Percentiles rank a stretch among this genome's conserved stretches.
These are phyloP conservation scores for Drosophila parthenogenetica DNA, from an alignment of 2,888 invertebrate species.

Conservation along the genomic window DNA sequence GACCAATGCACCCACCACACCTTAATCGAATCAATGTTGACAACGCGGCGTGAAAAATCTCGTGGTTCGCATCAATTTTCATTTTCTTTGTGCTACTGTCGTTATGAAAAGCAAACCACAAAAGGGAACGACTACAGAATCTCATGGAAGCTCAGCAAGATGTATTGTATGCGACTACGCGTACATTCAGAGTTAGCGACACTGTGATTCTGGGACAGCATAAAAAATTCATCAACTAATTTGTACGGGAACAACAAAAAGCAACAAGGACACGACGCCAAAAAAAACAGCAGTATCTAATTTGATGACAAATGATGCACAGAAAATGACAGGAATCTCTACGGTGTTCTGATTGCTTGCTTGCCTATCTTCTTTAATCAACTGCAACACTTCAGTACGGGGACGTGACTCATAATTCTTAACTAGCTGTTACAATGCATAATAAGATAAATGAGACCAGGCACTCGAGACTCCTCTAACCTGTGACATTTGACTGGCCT, in stretches of 20 bases:
- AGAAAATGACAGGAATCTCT: conserved; percentile 8
- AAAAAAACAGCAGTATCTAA: too few species aligned
- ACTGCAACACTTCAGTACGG: conserved; percentile 15
- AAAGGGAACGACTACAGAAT: conserved; percentile 43
- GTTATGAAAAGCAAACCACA: conserved; percentile 40
- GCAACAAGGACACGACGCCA: too few species aligned
- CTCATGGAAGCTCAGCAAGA: conserved; percentile 39
- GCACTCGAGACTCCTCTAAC: conserved; percentile 6
- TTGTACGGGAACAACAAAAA: too few species aligned
- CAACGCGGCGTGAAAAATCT: conserved; percentile 74
- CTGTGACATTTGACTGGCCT: conserved; percentile 41
- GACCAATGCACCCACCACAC: conserved; percentile 12
- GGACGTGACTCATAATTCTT: conserved; percentile 52
- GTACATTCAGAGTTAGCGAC: conserved; percentile 24
- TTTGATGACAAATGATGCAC: conserved; percentile 53
- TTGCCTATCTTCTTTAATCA: conserved; percentile 30
- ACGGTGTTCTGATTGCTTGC: background rate
- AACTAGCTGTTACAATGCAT: conserved; percentile 42
- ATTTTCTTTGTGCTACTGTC: conserved; percentile 53
- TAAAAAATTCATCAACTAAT: conserved; percentile 41
- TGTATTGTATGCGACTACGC: conserved; percentile 1
- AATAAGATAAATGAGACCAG: conserved; percentile 31
- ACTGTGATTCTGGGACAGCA: conserved; percentile 44
- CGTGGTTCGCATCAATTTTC: conserved; percentile 66
- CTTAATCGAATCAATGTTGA: conserved; percentile 72